These are phyloP conservation scores for Clarias batrachus DNA, from an alignment of 2,113 vertebrate species.

Conservation along the genomic window DNA sequence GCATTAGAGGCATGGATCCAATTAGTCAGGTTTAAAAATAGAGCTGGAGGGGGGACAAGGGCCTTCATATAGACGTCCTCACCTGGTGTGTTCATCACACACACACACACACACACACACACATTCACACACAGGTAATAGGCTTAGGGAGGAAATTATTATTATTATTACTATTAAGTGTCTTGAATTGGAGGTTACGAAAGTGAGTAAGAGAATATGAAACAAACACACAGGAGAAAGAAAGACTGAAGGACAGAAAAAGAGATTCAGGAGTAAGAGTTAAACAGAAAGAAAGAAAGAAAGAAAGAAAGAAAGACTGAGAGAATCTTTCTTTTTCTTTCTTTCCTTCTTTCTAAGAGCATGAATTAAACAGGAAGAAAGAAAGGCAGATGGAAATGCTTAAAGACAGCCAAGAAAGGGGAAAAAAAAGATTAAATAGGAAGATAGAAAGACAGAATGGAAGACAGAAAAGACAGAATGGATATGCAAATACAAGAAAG, in stretches of 20 bases:
- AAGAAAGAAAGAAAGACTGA: background rate
- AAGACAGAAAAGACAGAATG: no score
- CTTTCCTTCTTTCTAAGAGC: no score
- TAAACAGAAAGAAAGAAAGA: background rate
- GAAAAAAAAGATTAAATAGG: background rate
- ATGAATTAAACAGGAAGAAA: background rate
- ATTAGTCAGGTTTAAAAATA: slow-evolving; percentile 36
- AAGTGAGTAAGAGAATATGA: background rate
- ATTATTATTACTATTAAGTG: background rate
- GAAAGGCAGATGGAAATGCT: background rate
- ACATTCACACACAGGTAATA: background rate
- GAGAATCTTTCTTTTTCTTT: no score
- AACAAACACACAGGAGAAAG: background rate
- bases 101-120: background rate
- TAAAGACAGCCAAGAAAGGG: background rate
- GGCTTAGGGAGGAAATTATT: background rate
- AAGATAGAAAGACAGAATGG: no score
- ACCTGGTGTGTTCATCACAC: background rate
- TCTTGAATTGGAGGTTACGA: background rate
- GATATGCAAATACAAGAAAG: no score
- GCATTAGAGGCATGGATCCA: slow-evolving; percentile 34
- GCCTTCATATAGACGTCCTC: background rate
- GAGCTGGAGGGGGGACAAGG: background rate
- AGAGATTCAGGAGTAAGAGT: background rate
- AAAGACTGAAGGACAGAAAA: background rate